phyloP scores from a whole-genome alignment of 2,888 invertebrate genomes.

The Oxyteleia sp. region DNA sequence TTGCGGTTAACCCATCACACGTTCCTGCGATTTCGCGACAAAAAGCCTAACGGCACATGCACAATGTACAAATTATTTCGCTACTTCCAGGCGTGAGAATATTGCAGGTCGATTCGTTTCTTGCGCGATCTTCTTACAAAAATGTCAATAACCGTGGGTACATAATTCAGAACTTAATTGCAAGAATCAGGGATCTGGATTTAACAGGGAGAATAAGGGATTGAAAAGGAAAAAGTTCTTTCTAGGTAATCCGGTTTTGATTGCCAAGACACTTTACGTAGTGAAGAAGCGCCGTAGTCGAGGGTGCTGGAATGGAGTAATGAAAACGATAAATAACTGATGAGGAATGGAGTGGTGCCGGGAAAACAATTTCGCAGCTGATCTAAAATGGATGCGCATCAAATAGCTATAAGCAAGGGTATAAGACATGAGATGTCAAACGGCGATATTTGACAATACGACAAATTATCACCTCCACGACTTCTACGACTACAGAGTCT shows the following conservation, averaged over 20 bases:
- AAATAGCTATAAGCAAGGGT: conserved; percentile 77
- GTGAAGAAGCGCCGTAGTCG: conserved; percentile 77
- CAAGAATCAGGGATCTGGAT: conserved; percentile 55
- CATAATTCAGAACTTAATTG: conserved; percentile 86
- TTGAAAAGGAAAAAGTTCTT: conserved; percentile 61
- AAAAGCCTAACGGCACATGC: conserved; percentile 76
- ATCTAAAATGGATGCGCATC: conserved; percentile 82
- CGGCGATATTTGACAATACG: conserved; percentile 27
- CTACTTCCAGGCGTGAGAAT: conserved; percentile 84
- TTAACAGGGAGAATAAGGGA: conserved; percentile 27
- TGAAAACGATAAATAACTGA: conserved; percentile 87
- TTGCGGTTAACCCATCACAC: conserved; percentile 85
- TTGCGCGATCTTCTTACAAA: conserved; percentile 47
- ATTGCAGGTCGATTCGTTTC: conserved; percentile 52
- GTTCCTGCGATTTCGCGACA: conserved; percentile 78
- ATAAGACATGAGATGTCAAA: conserved; percentile 26
- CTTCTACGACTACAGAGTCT: background rate
- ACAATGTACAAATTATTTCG: conserved; percentile 78
- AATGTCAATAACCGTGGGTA: conserved; percentile 79
- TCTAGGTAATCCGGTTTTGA: conserved; percentile 82
- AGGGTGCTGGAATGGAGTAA: conserved; percentile 77
- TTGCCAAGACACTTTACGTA: conserved; percentile 77
- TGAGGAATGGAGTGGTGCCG: conserved; percentile 78
- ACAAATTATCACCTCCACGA: background rate
- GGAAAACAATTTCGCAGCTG: conserved; percentile 82